Conservation (phyloP, 2,797 vertebrate genomes). For the Sebastes iracundus region DNA sequence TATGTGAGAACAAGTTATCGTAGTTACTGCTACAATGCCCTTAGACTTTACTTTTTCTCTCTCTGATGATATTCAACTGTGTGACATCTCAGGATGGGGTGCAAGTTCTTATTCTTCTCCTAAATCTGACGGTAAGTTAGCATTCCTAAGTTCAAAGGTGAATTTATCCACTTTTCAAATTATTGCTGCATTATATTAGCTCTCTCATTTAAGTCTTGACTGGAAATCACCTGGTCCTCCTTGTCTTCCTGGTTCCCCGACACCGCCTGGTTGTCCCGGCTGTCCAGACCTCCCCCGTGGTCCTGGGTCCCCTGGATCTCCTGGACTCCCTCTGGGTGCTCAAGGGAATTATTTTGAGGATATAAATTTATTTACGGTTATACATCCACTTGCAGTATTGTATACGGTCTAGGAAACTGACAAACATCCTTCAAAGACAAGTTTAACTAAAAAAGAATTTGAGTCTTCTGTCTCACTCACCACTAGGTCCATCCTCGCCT, state of each 20-base stretch:
- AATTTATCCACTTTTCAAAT: background rate
- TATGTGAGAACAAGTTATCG: background rate
- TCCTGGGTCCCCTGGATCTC: slow-evolving; percentile 63
- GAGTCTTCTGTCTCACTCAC: slow-evolving; percentile 28
- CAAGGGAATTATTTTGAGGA: background rate
- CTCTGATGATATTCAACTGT: background rate
- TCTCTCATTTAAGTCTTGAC: background rate
- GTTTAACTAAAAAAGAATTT: background rate
- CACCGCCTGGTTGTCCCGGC: slow-evolving; percentile 48
- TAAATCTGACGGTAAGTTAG: background rate
- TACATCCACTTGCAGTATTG: background rate
- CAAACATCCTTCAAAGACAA: background rate
- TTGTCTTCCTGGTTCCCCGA: slow-evolving; percentile 44
- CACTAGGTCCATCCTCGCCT: slow-evolving; percentile 34
- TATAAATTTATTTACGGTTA: background rate
- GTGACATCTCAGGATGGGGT: background rate
- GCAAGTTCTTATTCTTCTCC: background rate
- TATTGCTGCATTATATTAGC: background rate
- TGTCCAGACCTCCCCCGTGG: slow-evolving; percentile 40
- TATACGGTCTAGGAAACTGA: background rate
- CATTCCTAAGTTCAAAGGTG: background rate
- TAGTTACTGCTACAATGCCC: background rate
- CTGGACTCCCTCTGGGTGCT: slow-evolving; percentile 43
- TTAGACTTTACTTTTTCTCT: background rate
- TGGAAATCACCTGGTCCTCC: slow-evolving; percentile 59